These are phyloP conservation scores for Shargacucullia verbasci DNA, from an alignment of 2,888 invertebrate genomes.

Conservation along the genomic window DNA sequence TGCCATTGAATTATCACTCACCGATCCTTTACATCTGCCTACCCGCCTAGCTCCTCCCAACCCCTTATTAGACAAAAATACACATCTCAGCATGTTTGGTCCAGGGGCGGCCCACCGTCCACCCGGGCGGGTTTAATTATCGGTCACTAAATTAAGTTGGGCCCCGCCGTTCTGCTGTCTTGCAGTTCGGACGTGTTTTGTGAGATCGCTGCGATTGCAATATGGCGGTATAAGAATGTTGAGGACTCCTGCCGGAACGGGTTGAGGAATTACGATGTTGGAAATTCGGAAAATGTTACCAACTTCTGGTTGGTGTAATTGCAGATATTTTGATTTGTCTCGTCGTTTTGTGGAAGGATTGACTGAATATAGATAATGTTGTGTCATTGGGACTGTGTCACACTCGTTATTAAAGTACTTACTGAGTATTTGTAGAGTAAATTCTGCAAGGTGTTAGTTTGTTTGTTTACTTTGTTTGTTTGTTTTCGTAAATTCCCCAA, in stretches of 20 bases:
- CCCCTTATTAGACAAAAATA: conserved; percentile 77
- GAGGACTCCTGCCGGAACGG: conserved; percentile 23
- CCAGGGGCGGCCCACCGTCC: conserved; percentile 47
- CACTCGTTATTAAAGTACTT: too few relatives aligned
- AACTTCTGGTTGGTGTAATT: too few relatives aligned
- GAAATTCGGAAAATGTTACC: too few relatives aligned
- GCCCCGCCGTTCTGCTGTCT: conserved; percentile 64
- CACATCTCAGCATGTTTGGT: conserved; percentile 77
- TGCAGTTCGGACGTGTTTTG: conserved; percentile 69
- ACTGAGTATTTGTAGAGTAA: too few relatives aligned
- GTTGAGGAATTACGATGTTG: conserved; percentile 9
- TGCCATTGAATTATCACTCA: conserved; percentile 25
- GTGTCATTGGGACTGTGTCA: too few relatives aligned
- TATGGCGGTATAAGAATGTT: conserved; percentile 54
- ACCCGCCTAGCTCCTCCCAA: conserved; percentile 25
- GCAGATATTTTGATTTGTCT: too few relatives aligned
- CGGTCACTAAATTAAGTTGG: conserved; percentile 73
- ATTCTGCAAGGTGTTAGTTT: too few relatives aligned
- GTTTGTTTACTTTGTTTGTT: too few relatives aligned
- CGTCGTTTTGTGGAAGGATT: too few relatives aligned
- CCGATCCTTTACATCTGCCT: conserved; percentile 1
- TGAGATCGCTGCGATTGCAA: conserved; percentile 58
- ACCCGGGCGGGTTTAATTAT: conserved; percentile 67
- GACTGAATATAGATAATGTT: too few relatives aligned
- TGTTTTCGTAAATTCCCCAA: too few relatives aligned